phyloP scores from a whole-genome alignment of 2,888 invertebrate genomes.

The Drosophila barbarae region DNA sequence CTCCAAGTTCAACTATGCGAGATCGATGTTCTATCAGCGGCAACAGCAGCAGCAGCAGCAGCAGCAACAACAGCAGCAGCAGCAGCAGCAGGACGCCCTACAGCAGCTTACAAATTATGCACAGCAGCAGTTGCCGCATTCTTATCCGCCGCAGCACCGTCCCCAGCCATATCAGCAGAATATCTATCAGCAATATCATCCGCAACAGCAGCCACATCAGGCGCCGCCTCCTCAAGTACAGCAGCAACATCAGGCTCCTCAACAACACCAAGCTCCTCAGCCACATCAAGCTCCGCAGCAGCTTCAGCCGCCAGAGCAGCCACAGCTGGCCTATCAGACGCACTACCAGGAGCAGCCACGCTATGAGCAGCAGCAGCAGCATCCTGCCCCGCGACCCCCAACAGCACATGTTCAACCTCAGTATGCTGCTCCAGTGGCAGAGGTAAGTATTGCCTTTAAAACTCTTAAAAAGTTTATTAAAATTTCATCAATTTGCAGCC shows the following conservation, averaged over 20 bases:
- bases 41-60: conserved; percentile 50
- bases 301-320: conserved; percentile 28
- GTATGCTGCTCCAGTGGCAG: conserved; percentile 18
- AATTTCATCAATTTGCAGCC: background rate
- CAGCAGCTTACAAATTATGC: conserved; percentile 62
- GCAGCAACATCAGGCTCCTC: conserved; percentile 31
- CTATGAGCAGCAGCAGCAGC: conserved; percentile 14
- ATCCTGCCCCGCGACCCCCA: conserved; percentile 8
- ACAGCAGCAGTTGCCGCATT: conserved; percentile 48
- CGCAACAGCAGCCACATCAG: conserved; percentile 34
- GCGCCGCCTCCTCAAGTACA: background rate
- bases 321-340: conserved; percentile 19
- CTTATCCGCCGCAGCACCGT: conserved; percentile 21
- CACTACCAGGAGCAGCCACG: conserved; percentile 26
- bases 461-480: background rate
- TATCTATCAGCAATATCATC: conserved; percentile 55
- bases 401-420: conserved; percentile 9
- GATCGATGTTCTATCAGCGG: conserved; percentile 71
- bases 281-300: conserved; percentile 19
- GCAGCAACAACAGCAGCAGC: conserved; percentile 50
- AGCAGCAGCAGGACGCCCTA: conserved; percentile 52
- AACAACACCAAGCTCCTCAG: conserved; percentile 21
- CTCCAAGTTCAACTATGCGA: conserved; percentile 87
- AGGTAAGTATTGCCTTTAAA: conserved; percentile 4
- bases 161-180: conserved; percentile 45